Percentiles rank a stretch among this genome's conserved stretches.
phyloP scores from a whole-genome alignment of 2,888 invertebrate genomes.

The Chymomyza caudatula region DNA sequence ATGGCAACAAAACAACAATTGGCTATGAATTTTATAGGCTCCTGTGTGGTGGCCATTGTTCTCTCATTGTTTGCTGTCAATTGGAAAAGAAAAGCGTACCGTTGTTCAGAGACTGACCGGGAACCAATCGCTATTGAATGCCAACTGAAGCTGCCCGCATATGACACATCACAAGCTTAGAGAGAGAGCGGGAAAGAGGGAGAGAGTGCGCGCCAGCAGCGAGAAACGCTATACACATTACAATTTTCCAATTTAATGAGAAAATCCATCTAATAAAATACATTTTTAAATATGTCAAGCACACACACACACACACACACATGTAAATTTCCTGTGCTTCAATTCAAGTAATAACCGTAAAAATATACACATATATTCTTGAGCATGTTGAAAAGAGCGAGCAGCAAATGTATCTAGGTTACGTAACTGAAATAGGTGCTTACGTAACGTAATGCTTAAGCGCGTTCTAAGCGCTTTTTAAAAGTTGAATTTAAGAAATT shows the following conservation, averaged over 20 bases:
- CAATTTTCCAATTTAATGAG: conserved; percentile 3
- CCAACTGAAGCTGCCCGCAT: conserved; percentile 46
- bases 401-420: no score
- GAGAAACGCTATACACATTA: background rate
- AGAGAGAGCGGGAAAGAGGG: background rate
- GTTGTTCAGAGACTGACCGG: background rate
- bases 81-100: background rate
- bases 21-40: background rate
- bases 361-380: no score
- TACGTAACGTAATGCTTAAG: no score
- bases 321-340: no score
- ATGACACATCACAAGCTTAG: conserved; percentile 56
- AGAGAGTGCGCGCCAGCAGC: background rate
- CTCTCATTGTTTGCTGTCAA: background rate
- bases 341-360: no score
- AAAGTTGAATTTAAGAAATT: no score
- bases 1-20: background rate
- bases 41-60: background rate
- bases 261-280: conserved; percentile 5
- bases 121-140: background rate
- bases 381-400: no score
- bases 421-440: no score
- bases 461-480: no score
- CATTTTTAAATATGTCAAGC: background rate
- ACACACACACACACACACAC: background rate